phyloP scores from a whole-genome alignment of 2,888 invertebrate species.

The Torymus tubicola region DNA sequence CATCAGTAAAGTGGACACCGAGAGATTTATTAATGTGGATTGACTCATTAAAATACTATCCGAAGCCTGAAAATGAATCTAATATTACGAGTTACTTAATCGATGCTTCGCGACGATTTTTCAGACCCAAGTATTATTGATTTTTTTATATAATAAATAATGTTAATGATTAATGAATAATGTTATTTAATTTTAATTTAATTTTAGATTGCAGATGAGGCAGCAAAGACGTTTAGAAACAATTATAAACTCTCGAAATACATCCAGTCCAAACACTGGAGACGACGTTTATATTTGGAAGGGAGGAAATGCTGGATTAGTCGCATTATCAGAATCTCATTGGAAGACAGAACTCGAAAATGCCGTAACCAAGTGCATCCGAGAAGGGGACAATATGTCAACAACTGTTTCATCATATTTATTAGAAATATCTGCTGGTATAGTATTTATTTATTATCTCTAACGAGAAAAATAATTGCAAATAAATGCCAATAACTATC shows the following conservation, averaged over 20 bases:
- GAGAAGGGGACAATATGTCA: conserved; percentile 71
- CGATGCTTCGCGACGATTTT: conserved; percentile 68
- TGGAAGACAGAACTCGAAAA: conserved; percentile 71
- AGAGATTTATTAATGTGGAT: conserved; percentile 71
- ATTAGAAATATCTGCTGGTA: conserved; percentile 68
- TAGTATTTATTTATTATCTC: neutral
- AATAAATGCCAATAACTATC: too few species aligned
- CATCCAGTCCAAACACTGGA: conserved; percentile 50
- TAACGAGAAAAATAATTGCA: neutral
- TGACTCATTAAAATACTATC: conserved; percentile 68
- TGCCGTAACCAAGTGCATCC: conserved; percentile 67
- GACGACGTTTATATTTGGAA: conserved; percentile 70
- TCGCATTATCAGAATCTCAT: conserved; percentile 63
- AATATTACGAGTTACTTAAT: conserved; percentile 65
- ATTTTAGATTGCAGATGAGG: conserved; percentile 61
- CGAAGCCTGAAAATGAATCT: conserved; percentile 63
- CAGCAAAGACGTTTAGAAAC: conserved; percentile 67
- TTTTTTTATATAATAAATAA: neutral
- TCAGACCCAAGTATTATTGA: conserved; percentile 64
- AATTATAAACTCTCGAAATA: conserved; percentile 62
- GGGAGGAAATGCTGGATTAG: conserved; percentile 62
- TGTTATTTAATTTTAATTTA: neutral
- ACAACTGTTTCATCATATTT: conserved; percentile 68
- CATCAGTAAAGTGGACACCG: conserved; percentile 63
- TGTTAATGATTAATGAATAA: neutral